A percentile compares a stretch with the other conserved stretches of the same genome.
phyloP scores from a whole-genome alignment of 2,113 vertebrate genomes.

The Lophotis ruficrista region DNA sequence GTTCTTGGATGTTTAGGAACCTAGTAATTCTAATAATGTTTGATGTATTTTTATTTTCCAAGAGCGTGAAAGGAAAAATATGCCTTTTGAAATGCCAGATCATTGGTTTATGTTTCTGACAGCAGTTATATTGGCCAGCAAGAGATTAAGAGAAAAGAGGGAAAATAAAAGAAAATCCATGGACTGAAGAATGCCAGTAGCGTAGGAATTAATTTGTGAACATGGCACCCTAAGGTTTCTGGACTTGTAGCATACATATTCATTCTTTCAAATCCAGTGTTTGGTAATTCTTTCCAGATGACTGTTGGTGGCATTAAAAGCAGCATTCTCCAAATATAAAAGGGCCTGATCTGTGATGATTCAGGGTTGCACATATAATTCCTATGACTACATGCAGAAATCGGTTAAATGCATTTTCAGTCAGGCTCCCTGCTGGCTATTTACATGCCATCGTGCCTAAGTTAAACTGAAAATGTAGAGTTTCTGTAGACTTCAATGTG shows the following conservation, averaged over 20 bases:
- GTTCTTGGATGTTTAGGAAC: background rate
- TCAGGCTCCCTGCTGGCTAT: background rate
- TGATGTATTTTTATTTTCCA: background rate
- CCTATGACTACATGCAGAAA: background rate
- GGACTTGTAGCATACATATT: background rate
- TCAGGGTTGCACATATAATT: background rate
- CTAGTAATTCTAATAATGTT: background rate
- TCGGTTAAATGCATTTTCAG: background rate
- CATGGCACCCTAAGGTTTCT: background rate
- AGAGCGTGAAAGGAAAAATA: background rate
- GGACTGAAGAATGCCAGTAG: background rate
- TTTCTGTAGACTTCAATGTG: background rate
- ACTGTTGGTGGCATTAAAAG: background rate
- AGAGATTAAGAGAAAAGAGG: background rate
- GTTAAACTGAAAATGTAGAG: background rate
- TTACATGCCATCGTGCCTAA: background rate
- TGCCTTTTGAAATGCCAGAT: background rate
- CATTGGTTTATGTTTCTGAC: background rate
- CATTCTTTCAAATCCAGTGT: background rate
- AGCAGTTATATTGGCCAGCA: background rate
- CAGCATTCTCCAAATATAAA: background rate
- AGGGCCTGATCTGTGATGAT: background rate
- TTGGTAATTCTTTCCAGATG: background rate
- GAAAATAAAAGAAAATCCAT: background rate
- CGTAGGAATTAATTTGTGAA: slow-evolving; percentile 16